Evolutionary conservation across 1,140 invertebrate species (phyloP).

Genomic region (Andricus grossulariae): DNA sequence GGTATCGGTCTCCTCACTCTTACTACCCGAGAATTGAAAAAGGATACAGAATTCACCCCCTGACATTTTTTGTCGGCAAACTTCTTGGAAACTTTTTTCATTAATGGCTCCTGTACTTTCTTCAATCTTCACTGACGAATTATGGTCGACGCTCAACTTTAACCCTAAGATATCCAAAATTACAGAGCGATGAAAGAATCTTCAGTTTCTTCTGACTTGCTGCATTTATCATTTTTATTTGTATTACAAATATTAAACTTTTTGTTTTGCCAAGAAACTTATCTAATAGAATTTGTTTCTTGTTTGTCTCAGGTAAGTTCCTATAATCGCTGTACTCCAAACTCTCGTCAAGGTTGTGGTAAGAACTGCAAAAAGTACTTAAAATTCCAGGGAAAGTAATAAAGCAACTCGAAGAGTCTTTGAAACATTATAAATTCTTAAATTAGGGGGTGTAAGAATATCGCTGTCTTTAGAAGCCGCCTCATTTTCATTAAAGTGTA

Average conservation of each 20-base stretch:
- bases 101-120: neutral
- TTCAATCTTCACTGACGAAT: neutral
- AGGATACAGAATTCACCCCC: neutral
- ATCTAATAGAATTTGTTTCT: neutral
- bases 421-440: too few species aligned
- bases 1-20: neutral
- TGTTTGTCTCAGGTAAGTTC: constrained; percentile 16
- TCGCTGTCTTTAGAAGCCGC: too few species aligned
- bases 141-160: neutral
- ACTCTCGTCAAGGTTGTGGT: neutral
- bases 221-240: neutral
- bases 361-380: neutral
- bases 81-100: constrained; percentile 7
- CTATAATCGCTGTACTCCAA: neutral
- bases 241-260: too few species aligned
- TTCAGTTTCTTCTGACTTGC: neutral
- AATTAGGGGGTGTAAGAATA: too few species aligned
- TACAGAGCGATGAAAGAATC: neutral
- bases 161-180: neutral
- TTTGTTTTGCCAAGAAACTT: neutral
- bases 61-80: neutral
- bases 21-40: neutral
- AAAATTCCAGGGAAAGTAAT: too few species aligned
- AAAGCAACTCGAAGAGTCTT: too few species aligned
- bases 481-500: too few species aligned